Evolutionary conservation across 2,113 vertebrate species (phyloP).

Genomic region (Coryphaenoides rupestris): DNA sequence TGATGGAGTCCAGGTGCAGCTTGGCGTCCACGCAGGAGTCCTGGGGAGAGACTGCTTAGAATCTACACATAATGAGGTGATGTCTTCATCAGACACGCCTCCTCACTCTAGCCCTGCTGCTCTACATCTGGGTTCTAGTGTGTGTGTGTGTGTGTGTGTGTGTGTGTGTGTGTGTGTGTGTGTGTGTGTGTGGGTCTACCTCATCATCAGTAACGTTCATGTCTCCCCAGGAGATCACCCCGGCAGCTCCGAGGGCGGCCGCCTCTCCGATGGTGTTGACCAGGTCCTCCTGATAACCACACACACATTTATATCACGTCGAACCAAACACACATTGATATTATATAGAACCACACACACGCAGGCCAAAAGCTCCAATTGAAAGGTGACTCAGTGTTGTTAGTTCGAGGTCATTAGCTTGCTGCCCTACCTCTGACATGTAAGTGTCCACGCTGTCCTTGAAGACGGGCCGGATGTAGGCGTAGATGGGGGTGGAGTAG

Average conservation of each 20-base stretch:
- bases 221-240: conserved; percentile 80
- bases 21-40: conserved; percentile 68
- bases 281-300: conserved; percentile 70
- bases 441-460: conserved; percentile 61
- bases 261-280: conserved; percentile 81
- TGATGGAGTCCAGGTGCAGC: conserved; percentile 57
- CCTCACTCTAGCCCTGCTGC: no score
- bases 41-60: conserved; percentile 36
- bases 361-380: no score
- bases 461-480: conserved; percentile 63
- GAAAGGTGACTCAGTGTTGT: no score
- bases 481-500: conserved; percentile 57
- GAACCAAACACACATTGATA: neutral
- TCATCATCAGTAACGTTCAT: conserved; percentile 69
- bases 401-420: no score
- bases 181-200: conserved; percentile 56
- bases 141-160: no score
- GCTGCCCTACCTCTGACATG: conserved; percentile 67
- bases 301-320: neutral
- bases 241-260: conserved; percentile 77
- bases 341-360: no score
- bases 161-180: neutral
- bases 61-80: no score
- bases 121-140: no score
- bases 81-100: no score